Evolutionary conservation across 2,797 vertebrate genomes (phyloP), one percentile per base, ranked within the genome.

Genomic region (Sitta carolinensis): DNA sequence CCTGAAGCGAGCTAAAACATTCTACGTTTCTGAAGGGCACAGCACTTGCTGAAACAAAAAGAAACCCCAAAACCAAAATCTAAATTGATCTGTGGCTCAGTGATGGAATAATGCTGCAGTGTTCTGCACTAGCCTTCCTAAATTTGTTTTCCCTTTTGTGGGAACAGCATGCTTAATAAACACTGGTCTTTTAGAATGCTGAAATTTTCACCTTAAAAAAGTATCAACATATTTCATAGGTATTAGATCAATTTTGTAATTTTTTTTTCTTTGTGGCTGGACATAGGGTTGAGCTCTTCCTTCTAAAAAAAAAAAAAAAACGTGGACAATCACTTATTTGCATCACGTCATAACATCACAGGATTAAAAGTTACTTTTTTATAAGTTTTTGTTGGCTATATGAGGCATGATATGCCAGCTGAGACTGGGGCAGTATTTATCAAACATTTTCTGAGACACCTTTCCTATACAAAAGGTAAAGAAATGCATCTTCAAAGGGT

Each of bases 141-240:
- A 80, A 88, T 80, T 78, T 87, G 19, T 92, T 90, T 84, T 91
- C 69, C 58, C 48, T 67, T 90, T 40, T 85, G 62, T 86, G 76
- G 59, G 42, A 93, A 59, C 67, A 67, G 32, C 52, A 21, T 45
- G 27, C 61, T 83, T 48, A 34, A 40, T 79, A 85, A 63, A n/a
- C 63, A 75, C 25, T 36, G 18, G 68, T 73, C 42, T 20, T 90
- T 90, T 57, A 87, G 51, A 74, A 54, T 69, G 59, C 23, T 75
- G 73, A 89, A 90, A 93, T 18, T 13, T 73, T 93, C 77, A 73
- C 73, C 70, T 74, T 66, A 54, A 78, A 89, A 90, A 48, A 30
- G 29, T 45, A 90, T 36, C 1, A 2, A 76, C 26, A 9, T 2
- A 40, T 78, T 89, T 93, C 59, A 80, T 17, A 85, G 58, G 30